These are phyloP conservation scores for Apamea sordens DNA, from an alignment of 2,888 invertebrate species.

Conservation along the genomic window DNA sequence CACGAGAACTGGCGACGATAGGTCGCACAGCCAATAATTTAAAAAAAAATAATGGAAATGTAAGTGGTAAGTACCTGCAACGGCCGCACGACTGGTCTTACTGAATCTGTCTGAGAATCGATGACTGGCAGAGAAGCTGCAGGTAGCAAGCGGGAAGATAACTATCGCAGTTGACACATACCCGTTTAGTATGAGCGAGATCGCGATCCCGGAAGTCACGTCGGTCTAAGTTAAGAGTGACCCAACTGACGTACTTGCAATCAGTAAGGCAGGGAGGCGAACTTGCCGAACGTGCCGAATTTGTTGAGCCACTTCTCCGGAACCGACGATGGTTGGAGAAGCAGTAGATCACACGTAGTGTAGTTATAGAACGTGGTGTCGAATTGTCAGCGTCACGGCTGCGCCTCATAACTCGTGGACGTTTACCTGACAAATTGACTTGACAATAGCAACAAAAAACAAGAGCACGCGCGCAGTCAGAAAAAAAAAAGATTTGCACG, in stretches of 20 bases:
- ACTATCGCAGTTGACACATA: constrained; percentile 27
- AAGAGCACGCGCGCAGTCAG: background rate
- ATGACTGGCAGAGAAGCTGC: constrained; percentile 7
- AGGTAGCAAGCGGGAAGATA: constrained; percentile 2
- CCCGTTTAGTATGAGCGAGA: constrained; percentile 8
- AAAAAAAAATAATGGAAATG: background rate
- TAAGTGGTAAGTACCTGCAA: constrained; percentile 11
- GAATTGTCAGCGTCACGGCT: constrained; percentile 9
- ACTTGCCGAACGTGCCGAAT: background rate
- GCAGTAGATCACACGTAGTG: constrained; percentile 4
- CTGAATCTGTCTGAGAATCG: constrained; percentile 1
- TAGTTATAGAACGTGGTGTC: background rate
- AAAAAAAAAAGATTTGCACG: background rate
- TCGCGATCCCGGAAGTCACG: background rate
- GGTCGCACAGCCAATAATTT: constrained; percentile 28
- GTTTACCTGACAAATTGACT: constrained; percentile 52
- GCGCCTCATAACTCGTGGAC: constrained; percentile 5
- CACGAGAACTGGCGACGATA: constrained; percentile 42
- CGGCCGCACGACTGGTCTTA: constrained; percentile 1
- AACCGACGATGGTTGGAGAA: constrained; percentile 19
- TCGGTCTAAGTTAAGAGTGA: background rate
- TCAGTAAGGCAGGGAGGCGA: constrained; percentile 7
- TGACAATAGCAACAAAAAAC: constrained; percentile 46
- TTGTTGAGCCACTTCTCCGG: constrained; percentile 21
- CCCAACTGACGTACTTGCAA: constrained; percentile 34